Evolutionary conservation across 2,113 vertebrate genomes (phyloP).

Genomic region (Rhinichthys klamathensis): DNA sequence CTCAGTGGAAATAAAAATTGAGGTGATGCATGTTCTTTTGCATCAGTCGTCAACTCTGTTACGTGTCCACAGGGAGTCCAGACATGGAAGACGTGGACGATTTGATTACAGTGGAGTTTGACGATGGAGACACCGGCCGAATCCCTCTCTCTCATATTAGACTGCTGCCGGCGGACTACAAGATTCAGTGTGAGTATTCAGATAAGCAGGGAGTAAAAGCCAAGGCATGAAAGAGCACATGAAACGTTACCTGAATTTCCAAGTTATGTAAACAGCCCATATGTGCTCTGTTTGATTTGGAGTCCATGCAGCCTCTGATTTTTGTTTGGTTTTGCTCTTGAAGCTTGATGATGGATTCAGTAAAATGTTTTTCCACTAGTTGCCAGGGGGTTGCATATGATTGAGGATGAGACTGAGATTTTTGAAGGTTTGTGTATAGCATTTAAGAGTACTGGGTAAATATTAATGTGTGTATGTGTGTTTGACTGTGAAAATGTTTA

Average conservation of each 20-base stretch:
- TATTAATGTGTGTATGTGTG: constrained; percentile 4
- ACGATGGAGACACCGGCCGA: constrained; percentile 94
- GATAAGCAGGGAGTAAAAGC: constrained; percentile 11
- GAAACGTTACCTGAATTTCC: constrained; percentile 31
- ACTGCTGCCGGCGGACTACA: constrained; percentile 94
- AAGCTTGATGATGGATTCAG: constrained; percentile 41
- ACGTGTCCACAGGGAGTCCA: constrained; percentile 77
- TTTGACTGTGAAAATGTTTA: constrained; percentile 4
- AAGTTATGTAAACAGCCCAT: constrained; percentile 22
- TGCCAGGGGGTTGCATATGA: constrained; percentile 39
- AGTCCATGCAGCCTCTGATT: constrained; percentile 19
- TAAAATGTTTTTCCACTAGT: constrained; percentile 33
- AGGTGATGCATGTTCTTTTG: constrained; percentile 1
- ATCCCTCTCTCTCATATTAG: constrained; percentile 96
- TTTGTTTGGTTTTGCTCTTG: constrained; percentile 57
- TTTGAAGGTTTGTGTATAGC: constrained; percentile 16
- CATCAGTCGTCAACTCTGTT: constrained; percentile 36
- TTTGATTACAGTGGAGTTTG: constrained; percentile 97
- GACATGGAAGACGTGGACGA: constrained; percentile 91
- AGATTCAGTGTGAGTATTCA: constrained; percentile 92
- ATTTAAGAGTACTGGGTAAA: constrained; percentile 38
- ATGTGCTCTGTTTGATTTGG: constrained; percentile 46
- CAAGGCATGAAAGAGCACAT: not conserved
- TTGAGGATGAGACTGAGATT: constrained; percentile 2
- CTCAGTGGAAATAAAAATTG: constrained; percentile 38